Evolutionary conservation across 2,113 vertebrate genomes (phyloP).

Genomic region (Anoura caudifer): DNA sequence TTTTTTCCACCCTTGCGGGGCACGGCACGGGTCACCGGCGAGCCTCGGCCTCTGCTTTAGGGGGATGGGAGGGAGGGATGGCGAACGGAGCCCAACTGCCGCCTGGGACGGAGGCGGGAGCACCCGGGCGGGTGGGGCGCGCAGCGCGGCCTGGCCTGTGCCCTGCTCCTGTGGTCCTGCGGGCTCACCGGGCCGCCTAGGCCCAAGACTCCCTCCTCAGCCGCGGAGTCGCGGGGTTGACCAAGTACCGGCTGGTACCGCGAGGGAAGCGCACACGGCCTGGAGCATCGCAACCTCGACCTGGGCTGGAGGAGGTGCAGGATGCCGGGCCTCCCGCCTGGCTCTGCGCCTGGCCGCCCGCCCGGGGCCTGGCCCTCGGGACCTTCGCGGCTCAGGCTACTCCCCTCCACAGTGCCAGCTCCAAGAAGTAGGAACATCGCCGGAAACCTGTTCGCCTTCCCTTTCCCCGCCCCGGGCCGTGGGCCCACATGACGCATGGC

Average conservation of each 20-base stretch:
- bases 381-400: background rate
- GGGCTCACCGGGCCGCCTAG: accelerated
- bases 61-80: background rate
- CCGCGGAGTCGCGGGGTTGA: accelerated
- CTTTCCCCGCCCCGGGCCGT: background rate
- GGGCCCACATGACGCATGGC: background rate
- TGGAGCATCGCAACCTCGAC: background rate
- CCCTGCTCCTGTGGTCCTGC: background rate
- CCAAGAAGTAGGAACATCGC: background rate
- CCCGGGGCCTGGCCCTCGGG: accelerated
- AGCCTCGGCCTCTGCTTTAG: conserved; percentile 24
- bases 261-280: background rate
- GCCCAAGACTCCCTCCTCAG: background rate
- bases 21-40: conserved; percentile 61
- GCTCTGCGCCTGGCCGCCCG: background rate
- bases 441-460: background rate
- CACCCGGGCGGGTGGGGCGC: accelerated
- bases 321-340: background rate
- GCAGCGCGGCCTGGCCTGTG: background rate
- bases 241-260: background rate
- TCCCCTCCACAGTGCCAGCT: background rate
- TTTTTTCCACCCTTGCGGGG: conserved; percentile 44
- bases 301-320: background rate
- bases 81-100: background rate
- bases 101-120: background rate